phyloP scores from a whole-genome alignment of 2,888 invertebrate genomes.

The Chrysomela aeneicollis region DNA sequence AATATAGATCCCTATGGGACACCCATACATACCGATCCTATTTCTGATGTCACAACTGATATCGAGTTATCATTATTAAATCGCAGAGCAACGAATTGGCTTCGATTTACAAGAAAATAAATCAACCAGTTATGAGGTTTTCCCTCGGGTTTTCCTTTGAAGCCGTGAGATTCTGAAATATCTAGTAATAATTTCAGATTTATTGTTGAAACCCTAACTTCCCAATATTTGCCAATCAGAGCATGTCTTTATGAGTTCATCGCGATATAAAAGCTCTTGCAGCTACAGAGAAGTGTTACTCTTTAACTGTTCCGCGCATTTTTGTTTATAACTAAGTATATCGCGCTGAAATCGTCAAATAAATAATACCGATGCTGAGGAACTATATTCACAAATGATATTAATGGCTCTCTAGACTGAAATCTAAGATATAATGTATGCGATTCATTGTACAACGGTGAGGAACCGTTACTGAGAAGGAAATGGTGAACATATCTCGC shows the following conservation, averaged over 20 bases:
- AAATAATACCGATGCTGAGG: slow-evolving; percentile 17
- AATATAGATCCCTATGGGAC: background rate
- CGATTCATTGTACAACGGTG: slow-evolving; percentile 16
- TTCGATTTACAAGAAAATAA: too few relatives aligned
- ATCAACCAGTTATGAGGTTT: too few relatives aligned
- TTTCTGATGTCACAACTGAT: too few relatives aligned
- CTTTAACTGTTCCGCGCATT: slow-evolving; percentile 12
- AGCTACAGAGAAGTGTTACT: background rate
- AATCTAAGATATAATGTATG: slow-evolving; percentile 26
- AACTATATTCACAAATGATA: slow-evolving; percentile 19
- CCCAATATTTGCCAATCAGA: too few relatives aligned
- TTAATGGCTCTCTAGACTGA: slow-evolving; percentile 23
- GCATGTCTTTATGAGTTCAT: background rate
- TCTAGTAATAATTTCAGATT: too few relatives aligned
- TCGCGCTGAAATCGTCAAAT: slow-evolving; percentile 17
- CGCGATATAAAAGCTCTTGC: background rate
- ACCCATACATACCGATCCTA: background rate
- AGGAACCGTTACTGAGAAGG: slow-evolving; percentile 26
- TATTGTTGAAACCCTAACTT: too few relatives aligned
- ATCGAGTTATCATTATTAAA: too few relatives aligned
- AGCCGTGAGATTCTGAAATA: too few relatives aligned
- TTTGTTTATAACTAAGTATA: background rate
- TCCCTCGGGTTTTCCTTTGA: too few relatives aligned
- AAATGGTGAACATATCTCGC: slow-evolving; percentile 6
- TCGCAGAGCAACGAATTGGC: too few relatives aligned